phyloP scores from a whole-genome alignment of 2,888 invertebrate genomes.

The Lymantria dispar region DNA sequence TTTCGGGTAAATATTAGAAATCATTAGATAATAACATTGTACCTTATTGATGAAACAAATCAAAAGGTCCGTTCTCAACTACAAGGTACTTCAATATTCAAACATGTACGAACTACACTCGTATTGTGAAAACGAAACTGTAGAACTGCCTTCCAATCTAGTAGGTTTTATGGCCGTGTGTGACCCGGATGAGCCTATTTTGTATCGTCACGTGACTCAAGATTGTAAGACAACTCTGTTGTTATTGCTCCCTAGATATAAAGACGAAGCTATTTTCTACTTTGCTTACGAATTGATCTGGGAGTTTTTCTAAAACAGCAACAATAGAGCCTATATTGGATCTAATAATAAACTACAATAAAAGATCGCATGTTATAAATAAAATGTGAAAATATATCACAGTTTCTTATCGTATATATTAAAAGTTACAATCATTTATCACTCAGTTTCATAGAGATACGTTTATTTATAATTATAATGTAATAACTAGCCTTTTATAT shows the following conservation, averaged over 20 bases:
- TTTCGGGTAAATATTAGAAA: too few relatives aligned
- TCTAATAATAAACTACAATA: too few relatives aligned
- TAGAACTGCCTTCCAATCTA: conserved; percentile 24
- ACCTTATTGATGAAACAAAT: neutral
- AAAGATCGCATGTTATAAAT: too few relatives aligned
- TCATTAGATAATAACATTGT: too few relatives aligned
- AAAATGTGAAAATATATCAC: too few relatives aligned
- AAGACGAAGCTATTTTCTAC: conserved; percentile 9
- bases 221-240: conserved; percentile 1
- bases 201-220: conserved; percentile 19
- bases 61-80: neutral
- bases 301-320: neutral
- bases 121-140: conserved; percentile 5
- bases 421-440: too few relatives aligned
- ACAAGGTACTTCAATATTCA: conserved; percentile 7
- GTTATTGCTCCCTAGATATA: conserved; percentile 17
- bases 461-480: too few relatives aligned
- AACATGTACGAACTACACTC: neutral
- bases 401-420: too few relatives aligned
- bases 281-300: conserved; percentile 6
- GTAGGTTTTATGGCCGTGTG: conserved; percentile 23
- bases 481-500: too few relatives aligned
- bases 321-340: too few relatives aligned
- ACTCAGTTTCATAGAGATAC: too few relatives aligned
- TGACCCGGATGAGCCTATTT: conserved; percentile 12